phyloP scores from a whole-genome alignment of 2,888 invertebrate species.

The Frankliniella intonsa region DNA sequence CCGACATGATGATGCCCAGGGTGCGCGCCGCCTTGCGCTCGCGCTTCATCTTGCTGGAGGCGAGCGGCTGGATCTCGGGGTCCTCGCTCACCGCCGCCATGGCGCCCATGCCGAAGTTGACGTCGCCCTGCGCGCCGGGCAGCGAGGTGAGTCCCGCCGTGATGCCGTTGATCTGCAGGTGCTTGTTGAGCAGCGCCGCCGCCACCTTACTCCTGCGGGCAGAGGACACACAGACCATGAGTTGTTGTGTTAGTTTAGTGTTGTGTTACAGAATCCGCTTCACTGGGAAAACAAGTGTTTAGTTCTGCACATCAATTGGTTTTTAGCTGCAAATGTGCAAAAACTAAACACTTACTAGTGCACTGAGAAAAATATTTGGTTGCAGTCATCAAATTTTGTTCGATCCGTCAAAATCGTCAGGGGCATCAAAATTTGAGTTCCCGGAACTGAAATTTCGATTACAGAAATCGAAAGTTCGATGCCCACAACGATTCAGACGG shows the following conservation, averaged over 20 bases:
- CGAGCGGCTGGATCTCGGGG: slow-evolving; percentile 30
- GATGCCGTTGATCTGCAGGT: slow-evolving; percentile 85
- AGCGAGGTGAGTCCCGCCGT: slow-evolving; percentile 58
- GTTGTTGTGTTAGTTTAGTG: not conserved
- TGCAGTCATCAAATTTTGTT: no score
- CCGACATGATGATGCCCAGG: slow-evolving; percentile 93
- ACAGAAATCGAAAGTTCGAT: no score
- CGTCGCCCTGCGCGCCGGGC: slow-evolving; percentile 39
- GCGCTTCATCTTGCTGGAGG: slow-evolving; percentile 78
- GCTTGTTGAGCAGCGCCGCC: slow-evolving; percentile 78
- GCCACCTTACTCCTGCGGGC: slow-evolving; percentile 78
- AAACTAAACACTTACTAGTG: no score
- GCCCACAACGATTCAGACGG: no score
- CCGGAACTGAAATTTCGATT: no score
- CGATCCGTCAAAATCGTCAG: no score
- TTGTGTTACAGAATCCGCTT: not conserved
- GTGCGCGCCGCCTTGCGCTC: slow-evolving; percentile 90
- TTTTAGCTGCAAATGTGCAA: no score
- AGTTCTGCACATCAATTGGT: no score
- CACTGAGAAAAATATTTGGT: no score
- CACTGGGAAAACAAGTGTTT: no score
- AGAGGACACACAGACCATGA: not conserved
- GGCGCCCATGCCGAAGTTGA: slow-evolving; percentile 34
- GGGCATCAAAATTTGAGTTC: no score
- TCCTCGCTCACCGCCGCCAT: slow-evolving; percentile 35